Base-by-base conservation (phyloP, 1,140 invertebrate species). In the Aphaenogaster floridana region DNA sequence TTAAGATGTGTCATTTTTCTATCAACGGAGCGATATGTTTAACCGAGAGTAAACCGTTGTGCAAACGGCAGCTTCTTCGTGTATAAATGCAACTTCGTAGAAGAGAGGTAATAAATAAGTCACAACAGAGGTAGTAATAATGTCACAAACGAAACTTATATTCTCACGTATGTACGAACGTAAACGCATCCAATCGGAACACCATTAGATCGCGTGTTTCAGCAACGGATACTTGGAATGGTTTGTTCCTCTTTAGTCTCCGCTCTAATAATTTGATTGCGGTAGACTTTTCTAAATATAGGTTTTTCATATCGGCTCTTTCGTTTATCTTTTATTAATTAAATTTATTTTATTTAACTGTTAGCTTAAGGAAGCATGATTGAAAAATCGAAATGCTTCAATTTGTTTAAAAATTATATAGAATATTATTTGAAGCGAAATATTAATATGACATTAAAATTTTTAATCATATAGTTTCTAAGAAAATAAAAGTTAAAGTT, bases 181-280 rank as follows among this genome's bases (percentile, higher is more conserved):
- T 83, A 48, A 83, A 83, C 42, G 52, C 80, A 9, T 59, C 28
- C 52, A 83, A 61, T 21, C 52, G 68, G 28, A 48, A 72, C 42
- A n/a, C 68, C 28, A 61, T 83, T 72, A 72, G 13, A 11, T 61
- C 42, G 42, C 39, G 28, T 52, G n/a, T 45, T 59, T 72, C 39
- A 79, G 21, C 50, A 74, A 61, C 28, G 78, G 50, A n/a, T 52
- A 80, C 63, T 68, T 21, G 45, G 42, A 83, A 72, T 17, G 11
- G 28, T 74, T 61, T 28, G 54, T 59, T 45, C 72, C 8, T 45
- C 36, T 69, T 80, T 59, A 48, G 13, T 13, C 52, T 45, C 52
- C 66, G 79, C 28, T 72, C 39, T 36, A 72, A n/a, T 72, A 72
- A 83, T 68, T 57, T 45, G 28, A 79, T 68, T 71, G 50, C 48